Evolutionary conservation across 2,888 invertebrate species (phyloP), one percentile per base, ranked within the genome.

Genomic region (Steinernema hermaphroditum): DNA sequence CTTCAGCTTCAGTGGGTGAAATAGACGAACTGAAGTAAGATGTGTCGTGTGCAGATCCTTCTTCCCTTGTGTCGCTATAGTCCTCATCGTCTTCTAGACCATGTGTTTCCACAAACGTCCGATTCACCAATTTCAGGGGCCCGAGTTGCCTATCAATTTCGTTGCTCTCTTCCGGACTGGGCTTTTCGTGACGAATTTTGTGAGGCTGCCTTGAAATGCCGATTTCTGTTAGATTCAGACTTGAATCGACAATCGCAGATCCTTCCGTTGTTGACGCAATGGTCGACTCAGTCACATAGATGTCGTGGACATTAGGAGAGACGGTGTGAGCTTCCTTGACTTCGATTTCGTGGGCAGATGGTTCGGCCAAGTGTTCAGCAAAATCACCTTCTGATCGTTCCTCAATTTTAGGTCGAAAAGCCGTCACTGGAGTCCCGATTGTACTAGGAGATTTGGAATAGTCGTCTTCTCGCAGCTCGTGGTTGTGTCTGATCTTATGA

Each of bases 11-110:
- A 6, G 14, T 16, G 2, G 62, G 62, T 1, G 62, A 27, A 16
- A 24, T 19, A 62, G 62, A 62, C 2, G 29, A 8, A n/a, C 62
- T 62, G 16, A 62, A 62, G 12, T 24, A 29, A 6, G 37, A 37
- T 12, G 32, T 34, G 6, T 16, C n/a, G 12, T 29, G 32, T 14
- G 62, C 62, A 16, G 32, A 32, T 12, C 62, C 62, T 62, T 62
- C 62, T 9, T 24, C 32, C n/a, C 27, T 29, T 1, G 16, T n/a
- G 16, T 62, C 62, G 29, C 8, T 16, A 32, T 62, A 62, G 19
- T 62, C 62, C 27, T 62, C 62, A 16, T 62, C 62, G 16, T 62
- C 62, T 32, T 62, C 62, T 14, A 62, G n/a, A 1, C 62, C 62
- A 12, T 32, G 62, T 14, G 29, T 29, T 2, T 62, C 32, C 16